Evolutionary conservation across 2,797 vertebrate genomes (phyloP).

Genomic region (Manis crassicaudata): DNA sequence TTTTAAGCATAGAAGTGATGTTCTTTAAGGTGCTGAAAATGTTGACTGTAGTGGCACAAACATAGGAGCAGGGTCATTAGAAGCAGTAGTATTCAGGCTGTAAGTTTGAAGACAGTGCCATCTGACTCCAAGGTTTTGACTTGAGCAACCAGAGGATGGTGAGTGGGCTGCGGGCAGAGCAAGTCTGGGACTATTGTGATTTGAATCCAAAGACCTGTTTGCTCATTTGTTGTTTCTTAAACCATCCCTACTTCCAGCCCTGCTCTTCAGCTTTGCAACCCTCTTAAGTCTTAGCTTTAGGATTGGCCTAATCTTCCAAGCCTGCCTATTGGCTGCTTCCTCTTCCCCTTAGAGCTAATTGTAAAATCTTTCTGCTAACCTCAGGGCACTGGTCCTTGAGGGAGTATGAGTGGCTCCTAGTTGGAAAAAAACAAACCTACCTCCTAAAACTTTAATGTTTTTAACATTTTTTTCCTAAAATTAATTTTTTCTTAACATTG

Average conservation of each 20-base stretch:
- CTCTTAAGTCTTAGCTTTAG: not conserved
- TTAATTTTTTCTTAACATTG: constrained; percentile 15
- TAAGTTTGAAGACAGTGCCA: not conserved
- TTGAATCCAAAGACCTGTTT: not conserved
- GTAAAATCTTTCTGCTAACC: not conserved
- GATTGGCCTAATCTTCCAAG: not conserved
- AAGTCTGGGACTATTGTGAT: not conserved
- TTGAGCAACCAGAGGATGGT: not conserved
- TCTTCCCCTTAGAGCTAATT: not conserved
- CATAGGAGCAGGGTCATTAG: not conserved
- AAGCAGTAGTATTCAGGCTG: too few relatives aligned
- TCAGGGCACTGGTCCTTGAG: not conserved
- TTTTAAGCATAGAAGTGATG: not conserved
- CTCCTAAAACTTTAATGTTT: not conserved
- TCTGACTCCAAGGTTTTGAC: not conserved
- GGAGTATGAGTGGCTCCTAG: not conserved
- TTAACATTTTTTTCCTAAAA: not conserved
- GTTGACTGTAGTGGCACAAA: not conserved
- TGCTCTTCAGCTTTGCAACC: not conserved
- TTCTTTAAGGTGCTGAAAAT: not conserved
- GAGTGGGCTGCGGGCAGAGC: not conserved
- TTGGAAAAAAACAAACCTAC: not conserved
- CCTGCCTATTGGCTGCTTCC: not conserved
- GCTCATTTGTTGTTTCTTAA: not conserved
- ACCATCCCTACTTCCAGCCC: not conserved